Base-by-base conservation (phyloP, 2,888 invertebrate genomes). In the Caenorhabditis japonica region DNA sequence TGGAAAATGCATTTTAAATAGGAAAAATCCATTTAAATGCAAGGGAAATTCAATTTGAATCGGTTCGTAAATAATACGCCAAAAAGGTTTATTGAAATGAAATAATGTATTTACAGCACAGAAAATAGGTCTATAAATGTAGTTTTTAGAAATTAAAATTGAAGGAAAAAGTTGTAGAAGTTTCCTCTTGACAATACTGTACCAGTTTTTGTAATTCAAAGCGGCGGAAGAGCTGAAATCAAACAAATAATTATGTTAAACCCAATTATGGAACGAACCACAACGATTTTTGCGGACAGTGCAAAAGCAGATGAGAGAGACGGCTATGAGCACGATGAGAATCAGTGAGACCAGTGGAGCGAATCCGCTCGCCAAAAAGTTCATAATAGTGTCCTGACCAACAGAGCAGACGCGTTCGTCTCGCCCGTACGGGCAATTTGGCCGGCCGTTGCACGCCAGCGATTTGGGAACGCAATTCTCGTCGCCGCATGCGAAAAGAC, bases 401-500 rank as follows among this genome's bases (percentile, higher is more conserved):
- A 73, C 72, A 4, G 55, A 60, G 27, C 79, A 79, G 13, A 71
- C 61, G 13, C 64, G 51, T 25, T 86, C 86, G 62, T 86, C 86
- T 17, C 77, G 64, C 10, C 77, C 77, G 62, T 85, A 86, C 7
- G 84, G 80, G 59, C 86, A 86, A 59, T 86, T 85, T 15, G 69
- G 47, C 10, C 76, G 75, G 2, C 77, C 78, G 56, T 85, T 85
- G 76, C 86, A 86, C 2, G 76, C 79, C 21, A 86, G 64, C 4
- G 60, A 52, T 23, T 73, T 55, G 1, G 86, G 85, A 21, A 87
- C 82, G 72, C 87, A 87, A 33, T 84, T 84, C 62, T 85, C 87
- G 69, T 87, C 87, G 15, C 86, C 85, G 68, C 87, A 87, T 5
- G 76, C 73, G 66, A 84, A 85, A n/a, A 84, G 73, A 12, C 59